Percentiles rank a stretch among this genome's conserved stretches.
phyloP scores from a whole-genome alignment of 2,797 vertebrate genomes.

The Orestias chungarensis region DNA sequence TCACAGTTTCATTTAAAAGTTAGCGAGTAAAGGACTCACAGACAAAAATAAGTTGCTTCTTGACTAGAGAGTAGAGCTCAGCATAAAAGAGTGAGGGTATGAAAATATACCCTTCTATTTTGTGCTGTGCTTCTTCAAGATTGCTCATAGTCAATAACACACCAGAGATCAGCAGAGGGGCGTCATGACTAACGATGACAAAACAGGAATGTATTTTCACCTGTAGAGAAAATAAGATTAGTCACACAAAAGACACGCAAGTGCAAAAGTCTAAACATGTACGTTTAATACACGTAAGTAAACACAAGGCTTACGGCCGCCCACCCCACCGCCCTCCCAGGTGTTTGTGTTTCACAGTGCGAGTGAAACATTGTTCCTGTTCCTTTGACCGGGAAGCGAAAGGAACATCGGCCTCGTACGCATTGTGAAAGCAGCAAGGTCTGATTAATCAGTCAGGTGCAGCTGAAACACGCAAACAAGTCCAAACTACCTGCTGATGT shows the following conservation, averaged over 20 bases:
- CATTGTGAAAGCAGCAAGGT: slow-evolving; percentile 29
- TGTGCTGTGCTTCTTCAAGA: slow-evolving; percentile 36
- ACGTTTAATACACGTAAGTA: slow-evolving; percentile 16
- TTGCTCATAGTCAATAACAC: slow-evolving; percentile 42
- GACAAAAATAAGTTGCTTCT: slow-evolving; percentile 1
- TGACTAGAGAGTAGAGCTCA: background rate
- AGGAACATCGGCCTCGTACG: slow-evolving; percentile 24
- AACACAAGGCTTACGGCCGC: slow-evolving; percentile 5
- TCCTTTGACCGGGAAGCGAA: slow-evolving; percentile 15
- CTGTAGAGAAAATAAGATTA: slow-evolving; percentile 51
- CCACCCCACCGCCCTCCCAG: slow-evolving; percentile 14
- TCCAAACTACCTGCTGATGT: slow-evolving; percentile 70
- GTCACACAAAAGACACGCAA: slow-evolving; percentile 41
- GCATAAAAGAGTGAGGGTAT: background rate
- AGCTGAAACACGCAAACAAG: slow-evolving; percentile 66
- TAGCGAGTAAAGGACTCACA: background rate
- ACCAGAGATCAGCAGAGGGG: slow-evolving; percentile 20
- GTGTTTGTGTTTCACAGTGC: slow-evolving; percentile 21
- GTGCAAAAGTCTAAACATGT: slow-evolving; percentile 39
- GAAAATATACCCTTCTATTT: background rate
- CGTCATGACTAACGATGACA: slow-evolving; percentile 54
- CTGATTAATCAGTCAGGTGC: slow-evolving; percentile 64
- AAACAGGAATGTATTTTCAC: slow-evolving; percentile 52
- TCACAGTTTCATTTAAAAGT: slow-evolving; percentile 10
- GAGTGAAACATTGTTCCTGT: slow-evolving; percentile 39